Conservation (phyloP, 2,113 vertebrate genomes). For the Orcinus orca region DNA sequence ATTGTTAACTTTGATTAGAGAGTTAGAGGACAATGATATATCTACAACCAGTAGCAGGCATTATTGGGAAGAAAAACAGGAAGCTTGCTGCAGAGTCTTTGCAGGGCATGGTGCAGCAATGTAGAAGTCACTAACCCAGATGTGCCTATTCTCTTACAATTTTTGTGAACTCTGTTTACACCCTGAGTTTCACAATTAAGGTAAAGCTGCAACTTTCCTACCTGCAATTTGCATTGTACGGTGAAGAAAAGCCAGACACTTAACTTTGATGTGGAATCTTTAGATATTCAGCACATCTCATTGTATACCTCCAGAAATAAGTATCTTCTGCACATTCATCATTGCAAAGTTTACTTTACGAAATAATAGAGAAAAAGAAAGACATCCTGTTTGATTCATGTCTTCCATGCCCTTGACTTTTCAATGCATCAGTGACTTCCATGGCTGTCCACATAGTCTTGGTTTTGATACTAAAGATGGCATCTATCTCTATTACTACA, state of each 20-base stretch:
- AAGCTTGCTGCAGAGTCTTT: background rate
- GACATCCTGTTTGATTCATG: background rate
- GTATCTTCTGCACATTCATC: background rate
- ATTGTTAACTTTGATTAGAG: background rate
- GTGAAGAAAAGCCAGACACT: background rate
- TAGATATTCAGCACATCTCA: background rate
- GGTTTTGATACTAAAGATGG: background rate
- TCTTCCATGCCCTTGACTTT: background rate
- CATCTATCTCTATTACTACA: background rate
- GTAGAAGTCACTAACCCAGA: background rate
- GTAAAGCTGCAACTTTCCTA: background rate
- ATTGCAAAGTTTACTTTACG: background rate
- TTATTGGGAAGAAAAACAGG: background rate
- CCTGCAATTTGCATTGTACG: background rate
- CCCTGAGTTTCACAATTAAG: background rate
- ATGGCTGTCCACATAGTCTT: background rate
- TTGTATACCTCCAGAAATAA: conserved; percentile 21
- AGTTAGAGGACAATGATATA: background rate
- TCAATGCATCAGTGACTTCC: background rate
- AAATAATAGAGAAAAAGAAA: background rate
- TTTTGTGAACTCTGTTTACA: background rate
- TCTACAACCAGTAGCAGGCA: background rate
- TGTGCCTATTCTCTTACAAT: background rate
- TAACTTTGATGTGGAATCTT: background rate
- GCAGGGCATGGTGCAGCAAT: accelerated